Conservation (phyloP, 2,797 vertebrate species). For the Thunnus albacares region DNA sequence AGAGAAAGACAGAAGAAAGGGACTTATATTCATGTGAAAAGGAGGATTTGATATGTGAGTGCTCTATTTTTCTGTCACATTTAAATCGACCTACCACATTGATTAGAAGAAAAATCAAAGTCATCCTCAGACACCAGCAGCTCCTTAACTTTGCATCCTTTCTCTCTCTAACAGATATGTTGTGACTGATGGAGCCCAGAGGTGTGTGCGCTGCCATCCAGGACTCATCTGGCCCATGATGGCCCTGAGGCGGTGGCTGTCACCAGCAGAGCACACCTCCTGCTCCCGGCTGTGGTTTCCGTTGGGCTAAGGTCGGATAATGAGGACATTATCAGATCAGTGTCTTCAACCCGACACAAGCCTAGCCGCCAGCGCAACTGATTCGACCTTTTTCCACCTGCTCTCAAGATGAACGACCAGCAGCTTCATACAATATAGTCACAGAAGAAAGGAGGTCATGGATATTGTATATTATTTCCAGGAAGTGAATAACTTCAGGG, state of each 20-base stretch:
- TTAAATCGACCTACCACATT: constrained; percentile 18
- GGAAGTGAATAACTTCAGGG: constrained; percentile 46
- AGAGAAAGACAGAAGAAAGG: constrained; percentile 3
- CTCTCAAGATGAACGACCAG: constrained; percentile 71
- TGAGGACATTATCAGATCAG: constrained; percentile 82
- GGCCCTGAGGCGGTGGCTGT: constrained; percentile 66
- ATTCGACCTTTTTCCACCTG: constrained; percentile 74
- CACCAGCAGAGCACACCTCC: constrained; percentile 68
- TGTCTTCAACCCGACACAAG: constrained; percentile 71
- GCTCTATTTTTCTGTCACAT: constrained; percentile 3
- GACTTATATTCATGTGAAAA: constrained; percentile 20
- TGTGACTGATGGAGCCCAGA: constrained; percentile 59
- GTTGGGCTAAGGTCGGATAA: constrained; percentile 65
- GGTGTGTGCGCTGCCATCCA: constrained; percentile 57
- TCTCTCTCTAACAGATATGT: constrained; percentile 36
- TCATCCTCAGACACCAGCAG: constrained; percentile 31
- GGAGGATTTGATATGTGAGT: constrained; percentile 7
- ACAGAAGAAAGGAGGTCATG: constrained; percentile 41
- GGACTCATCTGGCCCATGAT: constrained; percentile 72
- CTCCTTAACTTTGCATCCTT: constrained; percentile 17
- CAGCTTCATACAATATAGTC: constrained; percentile 60
- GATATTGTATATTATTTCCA: constrained; percentile 59
- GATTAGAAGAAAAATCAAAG: constrained; percentile 37
- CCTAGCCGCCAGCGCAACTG: constrained; percentile 61
- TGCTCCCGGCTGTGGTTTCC: constrained; percentile 65